Evolutionary conservation across 1,140 invertebrate species (phyloP).

Genomic region (Pogonomyrmex barbatus): DNA sequence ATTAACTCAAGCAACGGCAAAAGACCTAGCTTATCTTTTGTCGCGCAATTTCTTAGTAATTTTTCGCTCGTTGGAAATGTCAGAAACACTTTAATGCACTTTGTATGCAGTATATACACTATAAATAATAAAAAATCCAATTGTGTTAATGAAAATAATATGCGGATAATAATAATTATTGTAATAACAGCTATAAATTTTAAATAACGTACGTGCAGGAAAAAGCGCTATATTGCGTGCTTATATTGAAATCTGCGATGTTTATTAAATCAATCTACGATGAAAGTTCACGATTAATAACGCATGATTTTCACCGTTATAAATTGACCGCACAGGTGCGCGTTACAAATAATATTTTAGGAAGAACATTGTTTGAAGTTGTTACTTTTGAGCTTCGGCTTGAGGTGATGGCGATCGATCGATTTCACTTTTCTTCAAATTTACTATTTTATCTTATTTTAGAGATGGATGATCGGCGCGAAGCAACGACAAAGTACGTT

Average conservation of each 20-base stretch:
- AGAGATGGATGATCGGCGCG: background rate
- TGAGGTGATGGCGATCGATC: no score
- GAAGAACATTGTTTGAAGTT: background rate
- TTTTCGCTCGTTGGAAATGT: conserved; percentile 11
- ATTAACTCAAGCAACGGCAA: background rate
- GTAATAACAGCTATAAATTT: background rate
- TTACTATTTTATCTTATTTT: background rate
- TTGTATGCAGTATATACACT: background rate
- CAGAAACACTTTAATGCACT: background rate
- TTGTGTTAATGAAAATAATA: background rate
- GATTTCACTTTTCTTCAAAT: background rate
- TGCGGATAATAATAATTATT: background rate
- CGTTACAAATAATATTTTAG: background rate
- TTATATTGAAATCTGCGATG: background rate
- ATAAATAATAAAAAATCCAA: background rate
- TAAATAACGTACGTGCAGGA: background rate
- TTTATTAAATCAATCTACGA: background rate
- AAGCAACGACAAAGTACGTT: background rate
- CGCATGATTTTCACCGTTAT: background rate
- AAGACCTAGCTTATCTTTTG: background rate
- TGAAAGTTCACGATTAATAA: background rate
- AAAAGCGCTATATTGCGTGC: background rate
- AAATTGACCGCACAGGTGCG: background rate
- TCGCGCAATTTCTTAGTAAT: conserved; percentile 14
- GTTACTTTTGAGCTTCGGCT: background rate